phyloP scores from a whole-genome alignment of 1,140 invertebrate species.

The Camponotus floridanus region DNA sequence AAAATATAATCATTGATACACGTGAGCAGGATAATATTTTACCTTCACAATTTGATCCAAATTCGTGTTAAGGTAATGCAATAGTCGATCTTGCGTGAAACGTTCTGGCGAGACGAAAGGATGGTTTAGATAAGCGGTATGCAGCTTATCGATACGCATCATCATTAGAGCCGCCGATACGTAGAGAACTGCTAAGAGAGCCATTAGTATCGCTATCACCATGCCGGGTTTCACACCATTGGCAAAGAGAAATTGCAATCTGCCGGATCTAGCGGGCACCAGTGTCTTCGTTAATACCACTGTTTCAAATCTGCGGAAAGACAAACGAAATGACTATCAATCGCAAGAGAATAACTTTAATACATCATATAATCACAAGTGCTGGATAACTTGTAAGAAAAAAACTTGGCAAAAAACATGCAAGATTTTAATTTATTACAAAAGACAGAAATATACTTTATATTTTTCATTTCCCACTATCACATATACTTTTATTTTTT shows the following conservation, averaged over 20 bases:
- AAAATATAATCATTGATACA: background rate
- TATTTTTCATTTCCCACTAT: background rate
- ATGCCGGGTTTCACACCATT: constrained; percentile 75
- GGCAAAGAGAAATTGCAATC: constrained; percentile 64
- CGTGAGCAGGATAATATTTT: constrained; percentile 16
- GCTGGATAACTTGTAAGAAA: background rate
- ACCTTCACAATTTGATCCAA: constrained; percentile 84
- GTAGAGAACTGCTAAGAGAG: constrained; percentile 79
- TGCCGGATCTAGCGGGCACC: constrained; percentile 35
- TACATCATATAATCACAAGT: background rate
- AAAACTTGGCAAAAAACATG: background rate
- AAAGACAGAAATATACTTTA: background rate
- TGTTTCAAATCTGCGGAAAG: constrained; percentile 51
- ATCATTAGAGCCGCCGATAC: constrained; percentile 84
- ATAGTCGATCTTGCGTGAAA: constrained; percentile 82
- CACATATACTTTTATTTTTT: background rate
- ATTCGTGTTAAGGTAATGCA: constrained; percentile 84
- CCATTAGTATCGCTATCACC: constrained; percentile 77
- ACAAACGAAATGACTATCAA: background rate
- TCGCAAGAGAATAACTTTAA: background rate
- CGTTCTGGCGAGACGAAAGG: constrained; percentile 82
- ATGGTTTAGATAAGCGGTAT: constrained; percentile 84
- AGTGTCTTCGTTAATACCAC: constrained; percentile 44
- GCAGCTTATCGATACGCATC: constrained; percentile 83
- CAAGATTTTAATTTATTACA: background rate